Evolutionary conservation across 2,113 vertebrate species (phyloP).

Genomic region (Alligator sinensis): DNA sequence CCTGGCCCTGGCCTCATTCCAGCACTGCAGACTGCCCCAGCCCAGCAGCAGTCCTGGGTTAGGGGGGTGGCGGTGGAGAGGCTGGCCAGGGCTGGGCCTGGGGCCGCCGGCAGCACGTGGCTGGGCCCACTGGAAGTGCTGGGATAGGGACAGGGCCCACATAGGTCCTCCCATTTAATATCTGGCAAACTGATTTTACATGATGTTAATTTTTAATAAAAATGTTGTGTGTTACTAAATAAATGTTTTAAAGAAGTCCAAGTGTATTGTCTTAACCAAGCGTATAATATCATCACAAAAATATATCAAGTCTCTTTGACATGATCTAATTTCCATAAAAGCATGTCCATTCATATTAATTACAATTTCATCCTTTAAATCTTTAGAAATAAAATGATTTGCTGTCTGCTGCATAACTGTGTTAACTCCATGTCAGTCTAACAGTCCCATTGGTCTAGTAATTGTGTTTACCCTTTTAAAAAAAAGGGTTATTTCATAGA

Average conservation of each 20-base stretch:
- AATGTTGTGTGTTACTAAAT: neutral
- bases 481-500: neutral
- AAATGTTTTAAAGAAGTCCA: neutral
- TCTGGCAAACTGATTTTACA: slow-evolving; percentile 24
- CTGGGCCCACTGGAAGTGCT: too few relatives aligned
- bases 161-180: neutral
- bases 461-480: neutral
- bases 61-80: too few relatives aligned
- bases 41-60: too few relatives aligned
- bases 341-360: neutral
- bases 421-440: neutral
- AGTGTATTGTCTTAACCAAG: neutral
- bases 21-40: too few relatives aligned
- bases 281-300: neutral
- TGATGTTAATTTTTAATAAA: neutral
- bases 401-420: neutral
- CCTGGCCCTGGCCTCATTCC: too few relatives aligned
- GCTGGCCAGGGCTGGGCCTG: too few relatives aligned
- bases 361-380: neutral
- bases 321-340: neutral
- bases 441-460: neutral
- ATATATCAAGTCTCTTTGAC: neutral
- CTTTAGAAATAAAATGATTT: neutral
- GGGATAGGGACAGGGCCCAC: too few relatives aligned
- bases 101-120: too few relatives aligned